Percentiles rank a stretch among this genome's conserved stretches.
These are phyloP conservation scores for Cyclopterus lumpus DNA, from an alignment of 2,797 vertebrate genomes.

Conservation along the genomic window DNA sequence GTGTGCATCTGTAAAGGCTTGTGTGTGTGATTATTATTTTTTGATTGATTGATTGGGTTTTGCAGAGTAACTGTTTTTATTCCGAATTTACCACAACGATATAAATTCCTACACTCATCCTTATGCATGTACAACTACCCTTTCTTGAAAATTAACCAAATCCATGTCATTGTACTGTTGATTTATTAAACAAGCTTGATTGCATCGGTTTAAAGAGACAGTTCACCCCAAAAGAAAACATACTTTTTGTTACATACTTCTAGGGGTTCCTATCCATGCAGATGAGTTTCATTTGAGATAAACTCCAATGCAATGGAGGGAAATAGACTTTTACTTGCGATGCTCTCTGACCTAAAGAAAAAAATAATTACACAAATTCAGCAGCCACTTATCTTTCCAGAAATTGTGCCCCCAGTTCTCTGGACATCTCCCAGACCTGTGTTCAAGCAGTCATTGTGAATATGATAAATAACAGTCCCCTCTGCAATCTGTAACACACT, in stretches of 20 bases:
- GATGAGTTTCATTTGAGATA: not conserved
- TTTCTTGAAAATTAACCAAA: not conserved
- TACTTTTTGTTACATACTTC: not conserved
- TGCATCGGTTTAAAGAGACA: not conserved
- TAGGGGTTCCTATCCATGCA: not conserved
- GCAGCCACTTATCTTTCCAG: not conserved
- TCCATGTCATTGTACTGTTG: not conserved
- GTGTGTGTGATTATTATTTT: not conserved
- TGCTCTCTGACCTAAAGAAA: not conserved
- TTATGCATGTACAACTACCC: not conserved
- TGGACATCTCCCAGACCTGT: not conserved
- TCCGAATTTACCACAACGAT: not conserved
- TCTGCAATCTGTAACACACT: not conserved
- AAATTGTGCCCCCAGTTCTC: not conserved
- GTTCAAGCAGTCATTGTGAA: not conserved
- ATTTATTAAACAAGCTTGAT: not conserved
- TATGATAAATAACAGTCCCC: not conserved
- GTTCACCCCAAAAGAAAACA: not conserved
- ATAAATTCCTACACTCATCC: not conserved
- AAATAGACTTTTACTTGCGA: no score
- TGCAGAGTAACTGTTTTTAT: conserved; percentile 7
- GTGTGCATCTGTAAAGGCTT: conserved; percentile 54
- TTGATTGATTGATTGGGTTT: conserved; percentile 22
- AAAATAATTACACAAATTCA: not conserved
- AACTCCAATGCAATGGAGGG: not conserved